These are phyloP conservation scores for Otis tarda DNA, from an alignment of 2,113 vertebrate genomes.

Conservation along the genomic window DNA sequence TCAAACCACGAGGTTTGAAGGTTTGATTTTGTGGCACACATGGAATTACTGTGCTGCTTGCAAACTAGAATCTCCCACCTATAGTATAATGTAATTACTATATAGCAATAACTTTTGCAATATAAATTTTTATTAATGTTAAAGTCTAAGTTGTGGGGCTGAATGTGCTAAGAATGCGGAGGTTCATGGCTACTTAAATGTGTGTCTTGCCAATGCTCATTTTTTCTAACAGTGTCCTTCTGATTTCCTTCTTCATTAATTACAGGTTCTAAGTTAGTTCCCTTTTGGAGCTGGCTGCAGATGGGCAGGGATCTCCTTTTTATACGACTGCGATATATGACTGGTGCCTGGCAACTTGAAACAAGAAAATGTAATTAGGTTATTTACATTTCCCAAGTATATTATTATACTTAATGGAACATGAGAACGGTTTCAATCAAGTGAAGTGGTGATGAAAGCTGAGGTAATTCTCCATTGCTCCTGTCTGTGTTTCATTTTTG, in stretches of 20 bases:
- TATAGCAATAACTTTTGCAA: not conserved
- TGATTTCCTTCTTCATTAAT: slow-evolving; percentile 49
- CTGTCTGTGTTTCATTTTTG: slow-evolving; percentile 38
- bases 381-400: slow-evolving; percentile 47
- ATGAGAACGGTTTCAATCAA: slow-evolving; percentile 59
- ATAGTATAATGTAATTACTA: not conserved
- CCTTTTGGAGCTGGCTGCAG: slow-evolving; percentile 98
- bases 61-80: not conserved
- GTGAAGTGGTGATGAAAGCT: slow-evolving; percentile 68
- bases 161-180: not conserved
- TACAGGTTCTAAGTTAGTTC: slow-evolving; percentile 94
- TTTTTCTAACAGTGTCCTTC: slow-evolving; percentile 13
- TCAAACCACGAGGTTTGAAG: too few species aligned
- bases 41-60: not conserved
- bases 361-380: slow-evolving; percentile 84
- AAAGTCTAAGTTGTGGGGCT: not conserved
- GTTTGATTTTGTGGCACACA: too few species aligned
- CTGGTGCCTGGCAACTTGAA: slow-evolving; percentile 90
- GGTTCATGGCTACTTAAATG: not conserved
- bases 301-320: slow-evolving; percentile 95
- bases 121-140: not conserved
- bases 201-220: not conserved
- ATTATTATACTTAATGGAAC: slow-evolving; percentile 54
- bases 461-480: slow-evolving; percentile 48
- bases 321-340: slow-evolving; percentile 93